Conservation (phyloP, 2,888 invertebrate genomes). For the Lepidonotus clava region DNA sequence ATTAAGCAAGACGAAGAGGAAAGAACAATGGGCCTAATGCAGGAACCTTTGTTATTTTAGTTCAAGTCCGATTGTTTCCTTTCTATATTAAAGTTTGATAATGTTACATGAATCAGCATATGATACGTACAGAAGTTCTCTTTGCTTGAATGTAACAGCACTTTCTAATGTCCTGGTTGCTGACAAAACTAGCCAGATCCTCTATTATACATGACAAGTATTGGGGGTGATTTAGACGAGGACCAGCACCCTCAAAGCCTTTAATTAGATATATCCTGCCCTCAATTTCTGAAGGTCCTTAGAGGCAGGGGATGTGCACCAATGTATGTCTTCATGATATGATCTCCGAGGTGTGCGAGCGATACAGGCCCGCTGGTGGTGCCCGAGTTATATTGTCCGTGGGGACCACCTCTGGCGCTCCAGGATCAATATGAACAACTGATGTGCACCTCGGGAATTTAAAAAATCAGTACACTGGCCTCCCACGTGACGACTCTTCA, state of each 20-base stretch:
- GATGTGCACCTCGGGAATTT: not conserved
- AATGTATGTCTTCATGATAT: not conserved
- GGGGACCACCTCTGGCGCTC: not conserved
- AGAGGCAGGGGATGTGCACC: not conserved
- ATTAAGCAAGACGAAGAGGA: no score
- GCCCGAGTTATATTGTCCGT: not conserved
- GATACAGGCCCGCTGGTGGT: not conserved
- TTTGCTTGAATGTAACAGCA: no score
- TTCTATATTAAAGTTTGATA: no score
- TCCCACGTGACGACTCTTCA: not conserved
- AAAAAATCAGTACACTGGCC: conserved; percentile 15
- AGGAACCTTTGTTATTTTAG: no score
- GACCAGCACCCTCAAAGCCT: not conserved
- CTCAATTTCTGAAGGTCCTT: not conserved
- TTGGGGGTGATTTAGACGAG: not conserved
- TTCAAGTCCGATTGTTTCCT: no score
- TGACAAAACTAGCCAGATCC: not conserved
- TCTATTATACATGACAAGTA: not conserved
- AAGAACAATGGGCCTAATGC: no score
- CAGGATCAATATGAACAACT: conserved; percentile 22
- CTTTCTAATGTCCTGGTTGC: no score
- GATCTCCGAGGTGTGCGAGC: not conserved
- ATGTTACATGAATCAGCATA: no score
- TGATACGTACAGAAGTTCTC: no score
- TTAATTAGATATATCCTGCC: not conserved